phyloP scores from a whole-genome alignment of 2,113 vertebrate genomes.

The Tursiops truncatus region DNA sequence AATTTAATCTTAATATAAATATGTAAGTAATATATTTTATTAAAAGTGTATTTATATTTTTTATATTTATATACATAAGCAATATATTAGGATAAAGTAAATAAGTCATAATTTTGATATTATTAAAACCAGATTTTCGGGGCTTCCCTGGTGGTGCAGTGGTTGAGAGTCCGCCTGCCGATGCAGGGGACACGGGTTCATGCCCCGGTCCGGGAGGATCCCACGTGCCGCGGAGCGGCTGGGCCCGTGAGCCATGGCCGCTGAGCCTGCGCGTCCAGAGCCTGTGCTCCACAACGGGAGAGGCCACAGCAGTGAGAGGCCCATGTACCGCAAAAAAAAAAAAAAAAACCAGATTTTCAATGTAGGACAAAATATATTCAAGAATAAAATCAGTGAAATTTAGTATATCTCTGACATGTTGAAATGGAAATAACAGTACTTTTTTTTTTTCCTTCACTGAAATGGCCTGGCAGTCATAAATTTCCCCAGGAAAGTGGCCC shows the following conservation, averaged over 20 bases:
- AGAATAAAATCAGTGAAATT: neutral
- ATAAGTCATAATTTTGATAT: neutral
- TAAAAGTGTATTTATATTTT: neutral
- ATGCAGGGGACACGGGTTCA: too few species aligned
- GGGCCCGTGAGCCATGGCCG: too few species aligned
- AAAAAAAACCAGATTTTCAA: neutral
- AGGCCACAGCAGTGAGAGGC: too few species aligned
- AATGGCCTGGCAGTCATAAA: neutral
- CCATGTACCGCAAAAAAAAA: too few species aligned
- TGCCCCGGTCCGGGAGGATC: too few species aligned
- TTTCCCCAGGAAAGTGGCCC: neutral
- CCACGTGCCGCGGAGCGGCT: too few species aligned
- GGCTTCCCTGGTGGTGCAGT: too few species aligned
- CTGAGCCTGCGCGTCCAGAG: too few species aligned
- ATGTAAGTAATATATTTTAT: neutral
- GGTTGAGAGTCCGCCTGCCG: too few species aligned
- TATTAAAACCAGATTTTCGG: neutral
- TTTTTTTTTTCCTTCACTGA: neutral
- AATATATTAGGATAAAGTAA: neutral
- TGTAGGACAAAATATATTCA: neutral
- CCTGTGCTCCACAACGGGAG: too few species aligned
- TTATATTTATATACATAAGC: neutral
- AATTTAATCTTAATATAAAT: neutral
- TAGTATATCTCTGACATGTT: neutral
- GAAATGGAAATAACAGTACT: neutral